Conservation (phyloP, 2,113 vertebrate genomes). For the Spizaetus ornatus region DNA sequence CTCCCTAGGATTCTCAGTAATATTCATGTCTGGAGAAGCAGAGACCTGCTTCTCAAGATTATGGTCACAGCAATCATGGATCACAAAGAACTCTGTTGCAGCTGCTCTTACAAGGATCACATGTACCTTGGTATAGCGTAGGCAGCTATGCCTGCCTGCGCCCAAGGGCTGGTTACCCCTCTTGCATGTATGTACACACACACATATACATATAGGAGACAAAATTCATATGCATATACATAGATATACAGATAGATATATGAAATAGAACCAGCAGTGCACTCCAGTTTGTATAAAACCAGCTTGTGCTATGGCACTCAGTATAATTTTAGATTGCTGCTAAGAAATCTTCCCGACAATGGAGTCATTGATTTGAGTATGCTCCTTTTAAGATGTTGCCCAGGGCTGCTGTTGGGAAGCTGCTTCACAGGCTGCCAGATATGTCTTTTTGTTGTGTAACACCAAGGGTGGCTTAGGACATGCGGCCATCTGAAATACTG, state of each 20-base stretch:
- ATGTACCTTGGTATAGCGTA: not conserved
- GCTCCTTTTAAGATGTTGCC: constrained; percentile 14
- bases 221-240: not conserved
- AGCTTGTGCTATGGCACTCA: not conserved
- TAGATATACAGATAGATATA: not conserved
- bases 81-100: not conserved
- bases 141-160: not conserved
- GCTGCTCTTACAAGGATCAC: not conserved
- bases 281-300: not conserved
- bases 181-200: not conserved
- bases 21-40: not conserved
- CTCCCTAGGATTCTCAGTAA: not conserved
- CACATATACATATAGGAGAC: not conserved
- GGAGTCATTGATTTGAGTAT: not conserved
- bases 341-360: not conserved
- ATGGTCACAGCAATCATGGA: not conserved
- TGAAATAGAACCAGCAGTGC: not conserved
- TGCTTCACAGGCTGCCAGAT: not conserved
- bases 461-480: constrained; percentile 3
- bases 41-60: not conserved
- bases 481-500: constrained; percentile 33
- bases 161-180: not conserved
- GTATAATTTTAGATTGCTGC: not conserved
- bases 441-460: constrained; percentile 1
- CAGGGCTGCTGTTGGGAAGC: constrained; percentile 38